Base-by-base conservation (phyloP, 2,888 invertebrate species). In the Tuta absoluta region DNA sequence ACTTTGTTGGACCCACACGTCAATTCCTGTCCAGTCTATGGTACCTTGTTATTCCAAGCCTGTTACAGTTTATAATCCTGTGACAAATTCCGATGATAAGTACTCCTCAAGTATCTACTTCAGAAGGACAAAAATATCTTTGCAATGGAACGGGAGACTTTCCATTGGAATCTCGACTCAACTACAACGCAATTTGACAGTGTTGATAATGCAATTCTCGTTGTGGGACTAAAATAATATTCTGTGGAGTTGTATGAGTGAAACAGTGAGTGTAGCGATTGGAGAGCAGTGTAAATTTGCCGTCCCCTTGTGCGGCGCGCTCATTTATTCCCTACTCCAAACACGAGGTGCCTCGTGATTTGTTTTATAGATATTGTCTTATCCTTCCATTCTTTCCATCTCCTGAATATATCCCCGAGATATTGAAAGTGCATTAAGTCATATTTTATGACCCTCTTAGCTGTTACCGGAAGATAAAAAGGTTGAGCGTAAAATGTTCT, bases 221-320 rank as follows among this genome's bases (percentile, higher is more conserved):
- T 19, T 28, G 21, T 49, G 70, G 70, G 38, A 53, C 21, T 51
- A 51, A 49, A 53, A 53, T 38, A 28, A 53, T 62, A 33, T 24
- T 21, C 21, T 38, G 24, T 53, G 38, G 38, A 66, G 72, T 72
- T 79, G 76, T 82, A 79, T 80, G 81, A 83, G 83, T 85, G 81
- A 85, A 86, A 87, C 81, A 86, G 87, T 82, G 81, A 87, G 82
- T 87, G 90, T 89, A 77, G 84, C 87, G 68, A 79, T 75, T 82
- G 77, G 81, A 89, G 90, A 85, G 91, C 85, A 85, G 84, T 86
- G 91, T 85, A 87, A 88, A 91, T 90, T 91, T 89, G 86, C 85
- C 76, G 78, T 82, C 76, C 81, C 84, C 82, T 86, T 82, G 82
- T 82, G 86, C 75, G 87, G 84, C 72, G 72, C 83, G 80, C 80